Base-by-base conservation (phyloP, 1,140 invertebrate species). In the Condylostylus longicornis region DNA sequence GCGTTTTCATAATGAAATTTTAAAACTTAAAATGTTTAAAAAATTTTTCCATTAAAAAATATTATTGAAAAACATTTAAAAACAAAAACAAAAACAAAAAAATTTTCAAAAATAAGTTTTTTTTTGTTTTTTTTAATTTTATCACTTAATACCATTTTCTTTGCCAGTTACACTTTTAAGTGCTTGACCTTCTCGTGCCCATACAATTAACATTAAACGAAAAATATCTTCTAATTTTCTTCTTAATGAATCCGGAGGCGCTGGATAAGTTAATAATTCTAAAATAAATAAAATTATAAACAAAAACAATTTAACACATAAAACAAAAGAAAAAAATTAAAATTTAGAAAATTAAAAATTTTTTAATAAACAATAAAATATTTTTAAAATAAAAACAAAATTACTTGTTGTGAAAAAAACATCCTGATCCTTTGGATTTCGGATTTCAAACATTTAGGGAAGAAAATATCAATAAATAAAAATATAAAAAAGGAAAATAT, bases 121-220 rank as follows among this genome's bases (percentile, higher is more conserved):
- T 14, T 8, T 25, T 25, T 25, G 19, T 37, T 12, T 39, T 25
- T n/a, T 18, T 13, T 36, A 14, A 15, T 35, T 20, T 19, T 4
- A 22, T 22, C 5, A 28, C 28, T 37, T n/a, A 33, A 64, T 73
- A 74, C 72, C 73, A 56, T 64, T 65, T 39, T 60, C 58, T 58
- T 70, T 66, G 23, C 62, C 44, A 50, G 67, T 67, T 30, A 74
- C 61, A 44, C 69, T 61, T 42, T 66, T 71, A 43, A 79, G 67
- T 14, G 76, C 75, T 55, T 77, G 69, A 45, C 71, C 72, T 53
- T 82, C 77, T 43, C 70, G 71, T 55, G 77, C 79, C 80, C 79
- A 82, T n/a, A 83, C 71, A 43, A 79, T 63, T 37, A 83, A 67
- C 80, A 83, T 82, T 43, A 79, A 66, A 58, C 81, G 81, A 45